Conservation (phyloP, 1,140 invertebrate species). For the Drosophila nikananu region DNA sequence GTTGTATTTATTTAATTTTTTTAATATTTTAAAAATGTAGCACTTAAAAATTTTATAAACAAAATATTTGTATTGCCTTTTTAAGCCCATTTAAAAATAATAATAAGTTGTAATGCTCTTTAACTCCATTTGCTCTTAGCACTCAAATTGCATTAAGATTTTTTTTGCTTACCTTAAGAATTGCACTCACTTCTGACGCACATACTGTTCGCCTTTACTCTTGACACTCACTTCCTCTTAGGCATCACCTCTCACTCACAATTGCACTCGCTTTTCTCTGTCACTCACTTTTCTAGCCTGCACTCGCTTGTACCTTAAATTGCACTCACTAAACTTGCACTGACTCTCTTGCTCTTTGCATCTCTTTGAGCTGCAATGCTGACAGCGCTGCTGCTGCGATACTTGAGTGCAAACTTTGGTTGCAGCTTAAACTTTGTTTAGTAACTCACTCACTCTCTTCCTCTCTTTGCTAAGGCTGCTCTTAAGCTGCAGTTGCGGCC, state of each 20-base stretch:
- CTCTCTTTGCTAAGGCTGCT: constrained; percentile 32
- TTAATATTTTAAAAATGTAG: too few relatives aligned
- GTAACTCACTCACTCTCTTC: constrained; percentile 12
- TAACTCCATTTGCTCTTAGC: not conserved
- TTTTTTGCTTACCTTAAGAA: not conserved
- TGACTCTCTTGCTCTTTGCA: not conserved
- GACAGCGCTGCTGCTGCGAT: constrained; percentile 26
- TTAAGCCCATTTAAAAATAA: not conserved
- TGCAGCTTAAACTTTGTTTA: constrained; percentile 19
- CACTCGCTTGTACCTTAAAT: not conserved
- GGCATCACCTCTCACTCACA: constrained; percentile 3
- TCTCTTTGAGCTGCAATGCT: constrained; percentile 29
- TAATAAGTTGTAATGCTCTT: not conserved
- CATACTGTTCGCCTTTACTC: not conserved
- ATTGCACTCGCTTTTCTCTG: constrained; percentile 13
- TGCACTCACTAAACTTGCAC: not conserved
- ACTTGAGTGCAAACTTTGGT: constrained; percentile 27
- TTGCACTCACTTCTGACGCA: not conserved
- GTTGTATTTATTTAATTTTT: too few relatives aligned
- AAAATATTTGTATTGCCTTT: not conserved
- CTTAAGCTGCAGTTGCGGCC: constrained; percentile 17
- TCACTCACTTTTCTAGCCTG: constrained; percentile 5
- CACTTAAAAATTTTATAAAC: not conserved
- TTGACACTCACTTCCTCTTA: constrained; percentile 14
- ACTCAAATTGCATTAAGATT: not conserved